Base-by-base conservation (phyloP, 1,140 invertebrate genomes). In the Megalonaias nervosa region DNA sequence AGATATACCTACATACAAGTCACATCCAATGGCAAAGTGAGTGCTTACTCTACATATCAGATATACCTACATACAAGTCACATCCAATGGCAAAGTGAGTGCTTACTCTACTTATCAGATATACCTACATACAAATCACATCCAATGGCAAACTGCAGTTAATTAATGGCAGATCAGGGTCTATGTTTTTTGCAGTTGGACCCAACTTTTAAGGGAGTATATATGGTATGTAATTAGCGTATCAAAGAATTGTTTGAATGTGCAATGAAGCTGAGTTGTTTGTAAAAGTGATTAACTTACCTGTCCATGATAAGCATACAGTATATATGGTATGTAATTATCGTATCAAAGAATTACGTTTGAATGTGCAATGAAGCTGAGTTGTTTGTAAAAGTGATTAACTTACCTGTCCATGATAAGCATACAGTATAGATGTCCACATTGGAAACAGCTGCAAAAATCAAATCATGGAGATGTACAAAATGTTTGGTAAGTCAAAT, bases 351-450 rank as follows among this genome's bases (percentile, higher is more conserved):
- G n/a, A 71, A 59, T 26, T 23, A 23, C 1, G 61, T 15, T 31
- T 60, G 26, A 23, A 16, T 71, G 23, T 60, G 1, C 61, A 60
- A 5, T 23, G n/a, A 60, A 12, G 15, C 9, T 71, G 64, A 65
- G 62, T 31, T 15, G 0, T 74, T 31, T 31, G 26, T 31, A 31
- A 31, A 31, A 31, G 38, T 6, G 21, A 55, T 26, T 12, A 60
- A 79, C 77, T 92, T 92, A 97, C 95, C 91, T 95, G 95, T 72
- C 94, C 93, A 81, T 97, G 93, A 86, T 97, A 95, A 19, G 97
- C 96, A 88, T 95, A 96, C 5, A 99, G 92, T 56, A 99, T 96
- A 0, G 97, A 96, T 76, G 95, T 97, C 93, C 93, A 93, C 91
- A 94, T 92, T 4, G 93, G 92, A 81, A 93, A 92, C 19, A 94